These are phyloP conservation scores for Leptoteleia sp. DNA, from an alignment of 1,140 invertebrate genomes.

Conservation along the genomic window DNA sequence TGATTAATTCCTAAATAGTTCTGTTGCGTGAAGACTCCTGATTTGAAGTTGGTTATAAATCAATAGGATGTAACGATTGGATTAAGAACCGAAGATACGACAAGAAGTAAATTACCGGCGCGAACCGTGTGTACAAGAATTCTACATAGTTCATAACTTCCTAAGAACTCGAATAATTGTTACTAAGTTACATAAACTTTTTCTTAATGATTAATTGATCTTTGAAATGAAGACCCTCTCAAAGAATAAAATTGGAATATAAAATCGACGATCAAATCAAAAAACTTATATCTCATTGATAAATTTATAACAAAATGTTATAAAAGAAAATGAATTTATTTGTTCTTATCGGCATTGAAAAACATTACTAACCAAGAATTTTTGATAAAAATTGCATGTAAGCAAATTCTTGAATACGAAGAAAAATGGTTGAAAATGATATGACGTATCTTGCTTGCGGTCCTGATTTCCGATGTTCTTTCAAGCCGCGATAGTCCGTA, in stretches of 20 bases:
- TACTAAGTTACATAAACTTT: no score
- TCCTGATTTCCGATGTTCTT: conserved; percentile 34
- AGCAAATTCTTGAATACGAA: conserved; percentile 10
- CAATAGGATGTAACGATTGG: conserved; percentile 52
- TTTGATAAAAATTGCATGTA: neutral
- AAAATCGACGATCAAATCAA: no score
- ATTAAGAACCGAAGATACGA: conserved; percentile 58
- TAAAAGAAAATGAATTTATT: no score
- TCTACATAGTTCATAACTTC: conserved; percentile 17
- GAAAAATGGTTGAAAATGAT: conserved; percentile 8
- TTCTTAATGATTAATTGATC: no score
- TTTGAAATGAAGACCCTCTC: no score
- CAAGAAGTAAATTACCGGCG: conserved; percentile 79
- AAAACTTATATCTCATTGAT: no score
- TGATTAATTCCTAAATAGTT: conserved; percentile 81
- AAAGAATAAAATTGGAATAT: no score
- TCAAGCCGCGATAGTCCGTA: conserved; percentile 40
- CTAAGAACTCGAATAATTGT: neutral
- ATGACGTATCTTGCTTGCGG: conserved; percentile 27
- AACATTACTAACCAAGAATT: neutral
- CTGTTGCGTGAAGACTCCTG: conserved; percentile 34
- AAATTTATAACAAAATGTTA: no score
- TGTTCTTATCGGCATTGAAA: neutral
- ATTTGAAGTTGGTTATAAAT: conserved; percentile 50
- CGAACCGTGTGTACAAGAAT: conserved; percentile 21